Conservation (phyloP, 2,888 invertebrate genomes). For the Sinelater perroti region DNA sequence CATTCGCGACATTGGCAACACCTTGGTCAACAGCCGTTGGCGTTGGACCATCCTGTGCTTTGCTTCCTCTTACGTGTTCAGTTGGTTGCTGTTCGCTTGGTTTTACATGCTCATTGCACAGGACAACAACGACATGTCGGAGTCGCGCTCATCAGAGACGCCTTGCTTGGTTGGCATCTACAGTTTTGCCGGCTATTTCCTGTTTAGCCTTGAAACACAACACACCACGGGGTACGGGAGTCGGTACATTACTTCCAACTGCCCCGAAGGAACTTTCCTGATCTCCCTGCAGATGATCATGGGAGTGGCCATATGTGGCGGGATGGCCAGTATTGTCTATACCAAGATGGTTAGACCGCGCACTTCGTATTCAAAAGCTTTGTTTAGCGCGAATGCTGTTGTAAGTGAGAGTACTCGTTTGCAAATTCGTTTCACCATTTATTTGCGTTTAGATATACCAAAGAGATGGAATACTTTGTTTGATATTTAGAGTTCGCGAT, state of each 20-base stretch:
- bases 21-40: slow-evolving; percentile 79
- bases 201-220: slow-evolving; percentile 87
- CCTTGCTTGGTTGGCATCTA: slow-evolving; percentile 69
- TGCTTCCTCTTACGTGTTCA: slow-evolving; percentile 70
- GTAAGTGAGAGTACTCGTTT: slow-evolving; percentile 57
- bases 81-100: slow-evolving; percentile 82
- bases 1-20: slow-evolving; percentile 66
- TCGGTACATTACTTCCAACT: slow-evolving; percentile 82
- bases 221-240: slow-evolving; percentile 86
- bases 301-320: slow-evolving; percentile 60
- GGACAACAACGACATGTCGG: slow-evolving; percentile 76
- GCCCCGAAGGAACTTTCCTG: slow-evolving; percentile 83
- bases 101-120: slow-evolving; percentile 82
- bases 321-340: slow-evolving; percentile 65
- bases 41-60: slow-evolving; percentile 73
- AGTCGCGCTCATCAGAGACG: slow-evolving; percentile 61
- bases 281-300: slow-evolving; percentile 83
- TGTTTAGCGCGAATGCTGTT: slow-evolving; percentile 78
- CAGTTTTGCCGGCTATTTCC: slow-evolving; percentile 72
- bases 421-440: neutral
- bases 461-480: slow-evolving; percentile 78
- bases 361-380: slow-evolving; percentile 54
- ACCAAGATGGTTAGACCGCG: slow-evolving; percentile 72
- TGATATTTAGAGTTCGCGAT: slow-evolving; percentile 85
- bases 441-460: slow-evolving; percentile 70